Evolutionary conservation across 2,888 invertebrate species (phyloP).

Genomic region (Pyrocoelia pectoralis): DNA sequence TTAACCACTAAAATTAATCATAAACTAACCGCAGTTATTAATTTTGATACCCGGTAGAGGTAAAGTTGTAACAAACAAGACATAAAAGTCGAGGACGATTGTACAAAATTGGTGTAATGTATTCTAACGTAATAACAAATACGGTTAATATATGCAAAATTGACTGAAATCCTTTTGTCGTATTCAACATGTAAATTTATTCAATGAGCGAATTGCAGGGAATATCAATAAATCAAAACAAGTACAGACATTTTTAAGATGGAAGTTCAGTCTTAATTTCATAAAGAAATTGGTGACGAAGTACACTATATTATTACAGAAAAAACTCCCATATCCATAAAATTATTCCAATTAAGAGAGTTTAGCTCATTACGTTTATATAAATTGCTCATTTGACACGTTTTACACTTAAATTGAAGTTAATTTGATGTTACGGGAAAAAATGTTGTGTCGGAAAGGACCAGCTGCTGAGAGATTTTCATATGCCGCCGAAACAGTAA

Average conservation of each 20-base stretch:
- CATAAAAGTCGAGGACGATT: conserved; percentile 5
- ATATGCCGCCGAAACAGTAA: too few relatives aligned
- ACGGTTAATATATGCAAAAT: conserved; percentile 9
- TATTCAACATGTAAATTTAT: conserved; percentile 5
- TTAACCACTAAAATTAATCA: conserved; percentile 2
- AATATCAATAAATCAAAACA: conserved; percentile 9
- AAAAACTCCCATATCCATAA: conserved; percentile 20
- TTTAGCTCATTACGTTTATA: conserved; percentile 22
- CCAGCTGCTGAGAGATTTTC: too few relatives aligned
- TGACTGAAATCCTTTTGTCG: not conserved
- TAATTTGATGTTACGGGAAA: conserved; percentile 18
- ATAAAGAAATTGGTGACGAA: not conserved
- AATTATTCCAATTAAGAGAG: conserved; percentile 23
- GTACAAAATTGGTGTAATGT: conserved; percentile 1
- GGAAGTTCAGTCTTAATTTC: too few relatives aligned
- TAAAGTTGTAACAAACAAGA: not conserved
- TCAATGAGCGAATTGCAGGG: not conserved
- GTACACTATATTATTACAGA: not conserved
- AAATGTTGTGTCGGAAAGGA: not conserved
- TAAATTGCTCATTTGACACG: conserved; percentile 25
- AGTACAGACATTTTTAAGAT: too few relatives aligned
- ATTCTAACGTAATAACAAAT: conserved; percentile 4
- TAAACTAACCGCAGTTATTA: conserved; percentile 6
- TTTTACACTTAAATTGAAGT: conserved; percentile 21
- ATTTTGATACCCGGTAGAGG: conserved; percentile 1